These are phyloP conservation scores for Idaea aversata DNA, from an alignment of 2,888 invertebrate genomes.

Conservation along the genomic window DNA sequence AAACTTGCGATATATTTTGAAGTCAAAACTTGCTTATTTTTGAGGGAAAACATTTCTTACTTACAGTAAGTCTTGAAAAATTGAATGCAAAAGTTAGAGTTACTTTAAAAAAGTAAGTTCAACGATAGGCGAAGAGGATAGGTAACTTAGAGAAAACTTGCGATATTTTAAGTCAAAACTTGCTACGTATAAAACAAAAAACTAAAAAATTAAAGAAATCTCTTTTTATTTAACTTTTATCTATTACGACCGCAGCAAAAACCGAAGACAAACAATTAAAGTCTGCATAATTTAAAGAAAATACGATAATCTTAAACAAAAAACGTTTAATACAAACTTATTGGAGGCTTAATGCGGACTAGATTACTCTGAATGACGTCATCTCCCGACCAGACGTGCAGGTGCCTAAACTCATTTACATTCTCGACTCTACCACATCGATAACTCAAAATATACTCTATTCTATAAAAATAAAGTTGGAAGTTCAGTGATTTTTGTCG, in stretches of 20 bases:
- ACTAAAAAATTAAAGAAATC: slow-evolving; percentile 3
- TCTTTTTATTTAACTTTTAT: slow-evolving; percentile 13
- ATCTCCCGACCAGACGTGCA: slow-evolving; percentile 63
- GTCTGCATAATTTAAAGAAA: slow-evolving; percentile 19
- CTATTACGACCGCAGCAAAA: neutral
- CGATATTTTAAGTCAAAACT: too few species aligned
- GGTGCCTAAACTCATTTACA: slow-evolving; percentile 70
- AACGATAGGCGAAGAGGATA: too few species aligned
- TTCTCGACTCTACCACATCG: slow-evolving; percentile 41
- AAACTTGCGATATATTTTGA: too few species aligned
- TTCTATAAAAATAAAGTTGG: slow-evolving; percentile 17
- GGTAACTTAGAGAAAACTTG: too few species aligned
- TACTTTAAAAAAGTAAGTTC: too few species aligned
- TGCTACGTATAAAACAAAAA: too few species aligned
- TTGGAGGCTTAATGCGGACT: slow-evolving; percentile 40
- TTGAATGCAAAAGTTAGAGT: too few species aligned
- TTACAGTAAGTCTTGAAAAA: too few species aligned
- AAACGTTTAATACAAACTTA: slow-evolving; percentile 35
- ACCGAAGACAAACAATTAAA: neutral
- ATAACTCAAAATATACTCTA: slow-evolving; percentile 35
- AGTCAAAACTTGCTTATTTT: too few species aligned
- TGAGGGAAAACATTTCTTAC: too few species aligned
- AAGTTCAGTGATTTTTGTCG: slow-evolving; percentile 21
- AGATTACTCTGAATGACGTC: slow-evolving; percentile 61
- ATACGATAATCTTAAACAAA: slow-evolving; percentile 10